phyloP scores from a whole-genome alignment of 2,888 invertebrate species.

The Tipula vernalis region DNA sequence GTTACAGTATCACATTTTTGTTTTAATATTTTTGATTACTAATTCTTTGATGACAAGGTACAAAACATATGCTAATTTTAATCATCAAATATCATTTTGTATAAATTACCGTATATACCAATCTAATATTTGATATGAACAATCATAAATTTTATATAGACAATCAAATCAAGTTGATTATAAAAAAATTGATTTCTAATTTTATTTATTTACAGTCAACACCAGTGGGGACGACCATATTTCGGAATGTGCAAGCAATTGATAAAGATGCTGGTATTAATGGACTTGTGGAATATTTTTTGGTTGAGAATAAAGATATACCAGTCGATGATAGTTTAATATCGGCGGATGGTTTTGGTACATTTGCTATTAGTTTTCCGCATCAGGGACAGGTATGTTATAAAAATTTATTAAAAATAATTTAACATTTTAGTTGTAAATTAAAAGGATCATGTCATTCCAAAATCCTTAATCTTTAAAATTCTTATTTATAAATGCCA shows the following conservation, averaged over 20 bases:
- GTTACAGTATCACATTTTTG: not conserved
- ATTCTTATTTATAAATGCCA: no score
- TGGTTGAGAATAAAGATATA: slow-evolving; percentile 48
- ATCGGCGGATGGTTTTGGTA: slow-evolving; percentile 66
- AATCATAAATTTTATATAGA: not conserved
- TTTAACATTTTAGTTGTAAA: no score
- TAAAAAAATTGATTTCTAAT: not conserved
- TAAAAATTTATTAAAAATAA: no score
- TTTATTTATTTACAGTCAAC: slow-evolving; percentile 50
- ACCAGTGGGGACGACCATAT: slow-evolving; percentile 74
- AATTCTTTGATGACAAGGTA: no score
- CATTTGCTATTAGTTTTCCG: slow-evolving; percentile 73
- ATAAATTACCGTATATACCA: not conserved
- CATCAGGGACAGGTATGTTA: slow-evolving; percentile 61
- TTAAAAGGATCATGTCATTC: no score
- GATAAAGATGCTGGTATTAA: slow-evolving; percentile 83
- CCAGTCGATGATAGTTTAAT: slow-evolving; percentile 46
- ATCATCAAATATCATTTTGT: not conserved
- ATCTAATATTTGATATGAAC: not conserved
- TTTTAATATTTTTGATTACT: not conserved
- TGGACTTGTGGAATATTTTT: slow-evolving; percentile 75
- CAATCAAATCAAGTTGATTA: not conserved
- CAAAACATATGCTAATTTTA: not conserved
- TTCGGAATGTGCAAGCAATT: slow-evolving; percentile 63
- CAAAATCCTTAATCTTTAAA: no score